Evolutionary conservation across 2,888 invertebrate species (phyloP), one percentile per base, ranked within the genome.

Genomic region (Thymelicus lineola): DNA sequence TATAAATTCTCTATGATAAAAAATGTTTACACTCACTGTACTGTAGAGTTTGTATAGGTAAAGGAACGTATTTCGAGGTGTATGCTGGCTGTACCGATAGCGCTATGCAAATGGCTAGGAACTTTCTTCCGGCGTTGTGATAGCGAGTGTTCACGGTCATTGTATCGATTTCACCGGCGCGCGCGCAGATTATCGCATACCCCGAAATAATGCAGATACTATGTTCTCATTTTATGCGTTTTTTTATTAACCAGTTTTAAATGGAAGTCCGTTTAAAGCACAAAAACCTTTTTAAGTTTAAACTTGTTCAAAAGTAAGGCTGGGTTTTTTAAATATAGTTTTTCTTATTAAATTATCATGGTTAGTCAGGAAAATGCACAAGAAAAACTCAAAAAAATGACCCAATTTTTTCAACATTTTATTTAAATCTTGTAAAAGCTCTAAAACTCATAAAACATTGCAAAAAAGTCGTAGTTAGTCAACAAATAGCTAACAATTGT

Each of bases 31-130:
- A n/a, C n/a, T n/a, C n/a, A n/a, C n/a, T n/a, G n/a, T n/a, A n/a
- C n/a, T n/a, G n/a, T n/a, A n/a, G n/a, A n/a, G n/a, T n/a, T n/a
- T n/a, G n/a, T n/a, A n/a, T n/a, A 68, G 70, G 5, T 53, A 53
- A 53, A 20, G 17, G 53, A 5, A 20, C 6, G 7, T 9, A 63
- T 55, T 64, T 65, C n/a, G 28, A 28, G 28, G 7, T 14, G 10
- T 57, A 12, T 57, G 63, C 35, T 46, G 15, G 42, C 63, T 59
- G 50, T 59, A 28, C 79, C 78, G 79, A 84, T 82, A 80, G 82
- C 69, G 64, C 88, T 86, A 91, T 93, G 93, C 87, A 90, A 91
- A 92, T 92, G 80, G 81, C 78, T 86, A 88, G 89, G 89, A 90
- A 92, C 91, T 92, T 93, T 92, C 92, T 91, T 92, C 90, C 89